Percentiles rank a stretch among this genome's conserved stretches.
These are phyloP conservation scores for Pseudomyrmex gracilis DNA, from an alignment of 1,140 invertebrate genomes.

Conservation along the genomic window DNA sequence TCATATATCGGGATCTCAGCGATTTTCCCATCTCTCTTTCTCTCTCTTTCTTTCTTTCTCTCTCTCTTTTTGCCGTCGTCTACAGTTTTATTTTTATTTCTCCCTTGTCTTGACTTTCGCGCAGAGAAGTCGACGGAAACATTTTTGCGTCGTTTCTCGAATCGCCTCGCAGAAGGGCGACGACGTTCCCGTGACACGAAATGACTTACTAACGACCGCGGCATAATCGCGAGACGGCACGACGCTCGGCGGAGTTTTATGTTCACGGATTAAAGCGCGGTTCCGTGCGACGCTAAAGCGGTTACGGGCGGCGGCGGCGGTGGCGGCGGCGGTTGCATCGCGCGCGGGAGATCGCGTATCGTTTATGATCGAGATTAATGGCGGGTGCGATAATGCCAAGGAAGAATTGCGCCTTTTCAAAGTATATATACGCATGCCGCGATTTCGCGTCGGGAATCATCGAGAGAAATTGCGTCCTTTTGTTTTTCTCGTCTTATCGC, in stretches of 20 bases:
- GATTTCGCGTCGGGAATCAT: conserved; percentile 43
- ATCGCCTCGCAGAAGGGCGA: conserved; percentile 43
- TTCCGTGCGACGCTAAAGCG: conserved; percentile 56
- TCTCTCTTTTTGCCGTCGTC: neutral
- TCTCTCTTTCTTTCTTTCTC: neutral
- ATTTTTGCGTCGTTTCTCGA: conserved; percentile 53
- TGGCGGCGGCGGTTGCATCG: conserved; percentile 49
- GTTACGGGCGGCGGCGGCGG: conserved; percentile 41
- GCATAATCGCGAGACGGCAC: conserved; percentile 64
- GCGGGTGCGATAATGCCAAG: conserved; percentile 66
- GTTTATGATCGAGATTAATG: conserved; percentile 75
- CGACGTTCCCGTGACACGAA: conserved; percentile 64
- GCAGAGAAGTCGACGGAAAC: conserved; percentile 23
- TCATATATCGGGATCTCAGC: conserved; percentile 24
- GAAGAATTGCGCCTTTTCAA: conserved; percentile 63
- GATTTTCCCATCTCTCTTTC: neutral
- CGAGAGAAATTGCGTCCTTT: conserved; percentile 15
- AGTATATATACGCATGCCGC: conserved; percentile 41
- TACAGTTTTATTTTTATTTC: conserved; percentile 24
- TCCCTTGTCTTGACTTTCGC: conserved; percentile 15
- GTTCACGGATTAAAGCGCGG: conserved; percentile 58
- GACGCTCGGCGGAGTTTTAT: conserved; percentile 62
- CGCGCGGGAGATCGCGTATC: conserved; percentile 47
- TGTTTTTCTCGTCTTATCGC: conserved; percentile 30
- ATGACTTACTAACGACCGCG: conserved; percentile 72